phyloP scores from a whole-genome alignment of 1,140 invertebrate species.

The Zaprionus camerounensis region DNA sequence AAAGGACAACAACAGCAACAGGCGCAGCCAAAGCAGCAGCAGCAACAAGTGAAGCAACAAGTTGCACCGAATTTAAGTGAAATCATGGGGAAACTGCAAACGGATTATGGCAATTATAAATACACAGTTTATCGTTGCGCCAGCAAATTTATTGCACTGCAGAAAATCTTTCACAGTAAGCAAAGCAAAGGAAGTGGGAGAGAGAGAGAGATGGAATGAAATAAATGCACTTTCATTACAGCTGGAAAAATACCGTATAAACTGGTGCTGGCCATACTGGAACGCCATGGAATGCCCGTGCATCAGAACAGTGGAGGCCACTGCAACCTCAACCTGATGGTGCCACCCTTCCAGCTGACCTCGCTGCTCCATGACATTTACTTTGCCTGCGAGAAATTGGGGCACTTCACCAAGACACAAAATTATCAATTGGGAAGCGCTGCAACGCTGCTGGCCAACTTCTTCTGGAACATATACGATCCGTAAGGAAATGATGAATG shows the following conservation, averaged over 20 bases:
- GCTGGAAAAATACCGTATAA: conserved; percentile 77
- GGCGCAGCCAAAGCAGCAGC: conserved; percentile 35
- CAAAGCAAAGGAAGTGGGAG: neutral
- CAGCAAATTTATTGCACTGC: conserved; percentile 70
- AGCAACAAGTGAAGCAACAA: conserved; percentile 53
- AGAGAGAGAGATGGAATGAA: neutral
- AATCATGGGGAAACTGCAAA: conserved; percentile 67
- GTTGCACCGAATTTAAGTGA: conserved; percentile 42
- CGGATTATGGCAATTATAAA: conserved; percentile 70
- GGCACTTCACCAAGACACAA: conserved; percentile 62
- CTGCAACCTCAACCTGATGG: conserved; percentile 67
- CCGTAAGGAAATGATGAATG: conserved; percentile 51
- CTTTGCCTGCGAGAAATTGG: conserved; percentile 78
- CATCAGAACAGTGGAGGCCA: conserved; percentile 25
- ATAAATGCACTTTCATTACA: conserved; percentile 24
- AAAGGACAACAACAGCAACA: conserved; percentile 54
- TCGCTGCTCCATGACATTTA: conserved; percentile 78
- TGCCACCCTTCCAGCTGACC: conserved; percentile 78
- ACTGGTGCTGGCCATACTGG: conserved; percentile 70
- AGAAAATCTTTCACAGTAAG: conserved; percentile 79
- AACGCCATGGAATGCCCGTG: conserved; percentile 64
- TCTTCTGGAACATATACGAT: conserved; percentile 83
- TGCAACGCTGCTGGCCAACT: conserved; percentile 66
- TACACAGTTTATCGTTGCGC: conserved; percentile 82
- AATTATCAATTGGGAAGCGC: conserved; percentile 64